These are phyloP conservation scores for Semaprochilodus insignis DNA, from an alignment of 2,797 vertebrate species.

Conservation along the genomic window DNA sequence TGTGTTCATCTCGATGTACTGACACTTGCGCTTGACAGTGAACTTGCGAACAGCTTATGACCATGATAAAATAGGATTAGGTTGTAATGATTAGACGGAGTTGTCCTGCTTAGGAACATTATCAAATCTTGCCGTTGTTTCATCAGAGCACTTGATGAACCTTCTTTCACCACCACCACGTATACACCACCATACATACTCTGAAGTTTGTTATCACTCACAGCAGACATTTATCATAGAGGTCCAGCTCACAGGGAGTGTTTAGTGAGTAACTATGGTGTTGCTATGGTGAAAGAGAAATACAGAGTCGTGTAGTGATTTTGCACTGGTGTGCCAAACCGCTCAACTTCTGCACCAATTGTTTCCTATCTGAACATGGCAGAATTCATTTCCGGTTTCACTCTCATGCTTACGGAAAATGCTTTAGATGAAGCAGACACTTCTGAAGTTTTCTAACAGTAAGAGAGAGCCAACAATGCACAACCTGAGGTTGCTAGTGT, in stretches of 20 bases:
- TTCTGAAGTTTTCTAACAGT: background rate
- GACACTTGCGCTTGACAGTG: background rate
- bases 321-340: background rate
- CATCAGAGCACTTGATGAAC: background rate
- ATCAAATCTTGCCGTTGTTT: slow-evolving; percentile 9
- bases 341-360: background rate
- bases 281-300: slow-evolving; percentile 9
- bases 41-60: slow-evolving; percentile 1
- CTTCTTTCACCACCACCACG: background rate
- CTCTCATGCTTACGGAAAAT: background rate
- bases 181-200: slow-evolving; percentile 20
- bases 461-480: background rate
- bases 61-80: background rate
- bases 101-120: background rate
- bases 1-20: background rate
- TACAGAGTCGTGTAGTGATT: background rate
- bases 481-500: background rate
- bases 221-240: background rate
- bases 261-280: background rate
- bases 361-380: slow-evolving; percentile 9
- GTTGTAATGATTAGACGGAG: background rate
- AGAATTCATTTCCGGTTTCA: background rate
- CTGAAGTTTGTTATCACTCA: slow-evolving; percentile 31
- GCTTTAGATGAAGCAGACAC: background rate
- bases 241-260: background rate